Evolutionary conservation across 2,797 vertebrate genomes (phyloP).

Genomic region (Poeciliopsis infans): DNA sequence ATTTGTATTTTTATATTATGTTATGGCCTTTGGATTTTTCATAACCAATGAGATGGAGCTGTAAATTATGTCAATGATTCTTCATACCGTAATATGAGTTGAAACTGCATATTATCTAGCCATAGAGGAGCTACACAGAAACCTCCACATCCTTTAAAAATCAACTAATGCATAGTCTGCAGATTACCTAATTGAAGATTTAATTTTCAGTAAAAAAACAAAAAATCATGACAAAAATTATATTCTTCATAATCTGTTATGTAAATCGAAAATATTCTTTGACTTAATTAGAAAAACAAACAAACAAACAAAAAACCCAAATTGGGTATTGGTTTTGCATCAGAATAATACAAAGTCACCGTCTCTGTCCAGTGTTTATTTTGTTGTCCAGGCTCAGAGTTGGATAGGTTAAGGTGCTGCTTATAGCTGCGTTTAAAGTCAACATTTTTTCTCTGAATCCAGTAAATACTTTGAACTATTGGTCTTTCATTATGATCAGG

Average conservation of each 20-base stretch:
- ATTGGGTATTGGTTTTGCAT: not conserved
- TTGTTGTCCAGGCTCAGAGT: not conserved
- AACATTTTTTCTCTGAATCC: not conserved
- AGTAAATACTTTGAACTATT: not conserved
- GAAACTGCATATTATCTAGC: slow-evolving; percentile 26
- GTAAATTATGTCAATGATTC: slow-evolving; percentile 47
- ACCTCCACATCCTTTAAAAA: not conserved
- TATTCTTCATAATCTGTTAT: not conserved
- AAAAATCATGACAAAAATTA: not conserved
- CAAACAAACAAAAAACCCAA: not conserved
- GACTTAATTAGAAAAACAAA: not conserved
- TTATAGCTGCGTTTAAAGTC: not conserved
- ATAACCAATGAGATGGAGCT: slow-evolving; percentile 49
- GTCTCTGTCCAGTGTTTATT: not conserved
- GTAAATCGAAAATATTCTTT: not conserved
- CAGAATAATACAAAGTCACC: not conserved
- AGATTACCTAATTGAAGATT: not conserved
- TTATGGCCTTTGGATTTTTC: slow-evolving; percentile 23
- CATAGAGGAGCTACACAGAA: slow-evolving; percentile 12
- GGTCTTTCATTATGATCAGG: not conserved
- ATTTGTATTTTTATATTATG: slow-evolving; percentile 5
- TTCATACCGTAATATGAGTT: slow-evolving; percentile 25
- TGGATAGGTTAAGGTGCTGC: not conserved
- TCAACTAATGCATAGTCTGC: not conserved
- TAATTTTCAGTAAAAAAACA: not conserved